phyloP scores from a whole-genome alignment of 2,888 invertebrate genomes.

The Epinotia bilunana region DNA sequence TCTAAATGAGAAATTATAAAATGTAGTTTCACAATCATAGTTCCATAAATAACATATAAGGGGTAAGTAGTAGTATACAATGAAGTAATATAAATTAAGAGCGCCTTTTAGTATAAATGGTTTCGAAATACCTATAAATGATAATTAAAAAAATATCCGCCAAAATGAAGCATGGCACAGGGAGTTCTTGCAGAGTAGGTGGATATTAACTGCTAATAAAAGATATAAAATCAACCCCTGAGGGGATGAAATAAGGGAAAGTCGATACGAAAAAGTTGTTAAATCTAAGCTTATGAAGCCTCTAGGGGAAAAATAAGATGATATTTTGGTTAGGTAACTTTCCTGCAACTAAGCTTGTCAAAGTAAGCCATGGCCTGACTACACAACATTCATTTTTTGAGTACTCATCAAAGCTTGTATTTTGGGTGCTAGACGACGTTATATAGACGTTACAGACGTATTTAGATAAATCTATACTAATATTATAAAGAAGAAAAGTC shows the following conservation, averaged over 20 bases:
- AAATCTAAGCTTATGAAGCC: neutral
- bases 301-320: neutral
- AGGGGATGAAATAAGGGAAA: neutral
- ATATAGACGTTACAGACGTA: too few species aligned
- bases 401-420: too few species aligned
- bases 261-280: constrained; percentile 14
- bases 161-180: neutral
- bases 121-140: too few species aligned
- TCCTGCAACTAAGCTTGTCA: neutral
- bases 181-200: neutral
- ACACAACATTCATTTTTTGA: too few species aligned
- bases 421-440: too few species aligned
- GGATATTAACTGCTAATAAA: constrained; percentile 14
- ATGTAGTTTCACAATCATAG: too few species aligned
- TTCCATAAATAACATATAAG: neutral
- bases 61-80: too few species aligned
- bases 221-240: constrained; percentile 10
- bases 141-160: neutral
- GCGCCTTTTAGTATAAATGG: too few species aligned
- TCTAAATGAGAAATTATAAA: too few species aligned
- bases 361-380: neutral
- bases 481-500: too few species aligned
- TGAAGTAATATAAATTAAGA: too few species aligned
- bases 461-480: too few species aligned
- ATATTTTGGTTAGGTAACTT: neutral